Percentiles rank a stretch among this genome's conserved stretches.
Conservation (phyloP, 2,888 invertebrate genomes). For the Teleogryllus oceanicus region DNA sequence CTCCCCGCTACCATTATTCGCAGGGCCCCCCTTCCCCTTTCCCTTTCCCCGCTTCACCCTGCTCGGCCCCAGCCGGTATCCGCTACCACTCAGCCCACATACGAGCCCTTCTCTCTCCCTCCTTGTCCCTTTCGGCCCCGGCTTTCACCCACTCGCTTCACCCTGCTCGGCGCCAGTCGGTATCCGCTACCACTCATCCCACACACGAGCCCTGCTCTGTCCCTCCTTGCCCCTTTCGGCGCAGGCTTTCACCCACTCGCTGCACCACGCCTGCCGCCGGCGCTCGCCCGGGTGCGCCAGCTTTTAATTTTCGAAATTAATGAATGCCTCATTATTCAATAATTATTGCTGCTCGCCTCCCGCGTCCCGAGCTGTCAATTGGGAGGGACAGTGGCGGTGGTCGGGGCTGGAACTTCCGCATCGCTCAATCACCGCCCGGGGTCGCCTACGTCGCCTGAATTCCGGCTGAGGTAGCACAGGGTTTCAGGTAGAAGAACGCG, state of each 20-base stretch:
- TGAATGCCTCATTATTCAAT: slow-evolving; percentile 18
- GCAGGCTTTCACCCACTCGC: neutral
- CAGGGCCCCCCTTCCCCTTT: too few relatives aligned
- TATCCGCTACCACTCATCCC: neutral
- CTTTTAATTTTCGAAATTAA: neutral
- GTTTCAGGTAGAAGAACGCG: too few relatives aligned
- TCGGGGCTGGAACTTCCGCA: too few relatives aligned
- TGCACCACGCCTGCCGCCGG: neutral
- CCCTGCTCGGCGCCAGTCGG: neutral
- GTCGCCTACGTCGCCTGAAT: too few relatives aligned
- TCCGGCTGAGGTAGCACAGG: too few relatives aligned
- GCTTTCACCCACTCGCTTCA: neutral
- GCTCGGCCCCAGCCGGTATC: neutral
- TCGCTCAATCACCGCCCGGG: too few relatives aligned
- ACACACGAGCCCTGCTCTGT: neutral
- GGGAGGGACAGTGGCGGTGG: neutral
- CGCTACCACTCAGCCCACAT: neutral
- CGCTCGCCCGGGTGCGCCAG: neutral
- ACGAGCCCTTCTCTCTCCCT: neutral
- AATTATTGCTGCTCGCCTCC: neutral
- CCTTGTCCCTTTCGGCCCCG: neutral
- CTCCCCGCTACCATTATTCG: too few relatives aligned
- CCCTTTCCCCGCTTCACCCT: neutral
- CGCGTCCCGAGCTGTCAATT: slow-evolving; percentile 4
- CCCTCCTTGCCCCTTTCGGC: neutral